Evolutionary conservation across 2,797 vertebrate genomes (phyloP).

Genomic region (Todus mexicanus): DNA sequence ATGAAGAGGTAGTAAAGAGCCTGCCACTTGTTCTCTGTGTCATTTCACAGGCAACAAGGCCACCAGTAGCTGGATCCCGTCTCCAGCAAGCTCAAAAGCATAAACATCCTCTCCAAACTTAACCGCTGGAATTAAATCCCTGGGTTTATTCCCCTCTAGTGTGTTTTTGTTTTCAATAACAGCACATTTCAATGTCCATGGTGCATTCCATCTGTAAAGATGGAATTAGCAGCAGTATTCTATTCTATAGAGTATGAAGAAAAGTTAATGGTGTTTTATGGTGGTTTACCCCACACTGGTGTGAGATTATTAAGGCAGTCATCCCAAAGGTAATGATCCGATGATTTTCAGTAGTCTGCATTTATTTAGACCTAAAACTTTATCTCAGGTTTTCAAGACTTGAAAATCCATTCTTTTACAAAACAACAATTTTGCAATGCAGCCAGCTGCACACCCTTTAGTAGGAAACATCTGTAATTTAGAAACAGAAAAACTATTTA

Average conservation of each 20-base stretch:
- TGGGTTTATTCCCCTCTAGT: slow-evolving; percentile 17
- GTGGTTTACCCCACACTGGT: neutral
- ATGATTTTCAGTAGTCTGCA: neutral
- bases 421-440: neutral
- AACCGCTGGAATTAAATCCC: neutral
- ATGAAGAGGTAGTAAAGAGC: neutral
- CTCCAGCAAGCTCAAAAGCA: neutral
- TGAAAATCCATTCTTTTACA: neutral
- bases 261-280: neutral
- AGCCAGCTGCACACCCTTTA: neutral
- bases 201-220: neutral
- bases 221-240: neutral
- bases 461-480: neutral
- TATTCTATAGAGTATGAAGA: neutral
- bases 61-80: neutral
- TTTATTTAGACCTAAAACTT: neutral
- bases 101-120: slow-evolving; percentile 23
- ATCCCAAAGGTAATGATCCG: neutral
- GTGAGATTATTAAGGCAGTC: neutral
- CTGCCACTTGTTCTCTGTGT: neutral
- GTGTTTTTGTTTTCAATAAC: neutral
- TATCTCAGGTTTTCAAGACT: neutral
- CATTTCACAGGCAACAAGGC: neutral
- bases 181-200: neutral
- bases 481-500: neutral